Evolutionary conservation across 2,113 vertebrate species (phyloP).

Genomic region (Psephotus haematonotus): DNA sequence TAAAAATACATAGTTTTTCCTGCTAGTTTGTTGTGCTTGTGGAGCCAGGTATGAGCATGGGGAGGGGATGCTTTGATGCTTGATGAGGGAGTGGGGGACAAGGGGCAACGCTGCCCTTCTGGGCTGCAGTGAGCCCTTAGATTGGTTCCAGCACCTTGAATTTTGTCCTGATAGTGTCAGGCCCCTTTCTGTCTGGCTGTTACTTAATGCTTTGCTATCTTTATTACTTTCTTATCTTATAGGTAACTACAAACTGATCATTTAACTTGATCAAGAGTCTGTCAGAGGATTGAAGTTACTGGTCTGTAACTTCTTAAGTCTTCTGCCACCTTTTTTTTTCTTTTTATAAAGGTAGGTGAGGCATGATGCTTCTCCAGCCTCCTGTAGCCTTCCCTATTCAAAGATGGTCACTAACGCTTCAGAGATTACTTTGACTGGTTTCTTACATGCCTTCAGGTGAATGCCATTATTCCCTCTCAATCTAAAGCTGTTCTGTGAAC

Average conservation of each 20-base stretch:
- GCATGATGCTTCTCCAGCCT: constrained; percentile 53
- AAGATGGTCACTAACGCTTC: constrained; percentile 22
- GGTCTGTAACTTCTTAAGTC: constrained; percentile 55
- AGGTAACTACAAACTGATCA: constrained; percentile 61
- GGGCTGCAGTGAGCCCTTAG: not conserved
- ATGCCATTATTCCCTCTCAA: not conserved
- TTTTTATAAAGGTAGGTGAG: constrained; percentile 58
- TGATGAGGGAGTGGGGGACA: not conserved
- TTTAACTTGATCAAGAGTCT: constrained; percentile 59
- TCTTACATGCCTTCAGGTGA: not conserved
- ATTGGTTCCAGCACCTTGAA: not conserved
- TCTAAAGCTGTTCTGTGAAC: not conserved
- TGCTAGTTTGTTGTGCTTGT: not conserved
- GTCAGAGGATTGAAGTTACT: constrained; percentile 59
- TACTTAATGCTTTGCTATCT: constrained; percentile 52
- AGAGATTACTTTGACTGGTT: not conserved
- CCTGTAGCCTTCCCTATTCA: constrained; percentile 12
- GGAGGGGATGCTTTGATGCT: not conserved
- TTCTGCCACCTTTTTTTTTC: constrained; percentile 25
- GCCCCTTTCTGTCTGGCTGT: not conserved
- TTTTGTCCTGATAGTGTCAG: not conserved
- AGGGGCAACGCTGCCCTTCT: not conserved
- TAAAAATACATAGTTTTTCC: not conserved
- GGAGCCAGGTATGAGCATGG: not conserved
- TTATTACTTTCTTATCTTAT: constrained; percentile 65